Conservation (phyloP, 1,140 invertebrate genomes). For the Pseudomyrmex cubaensis region DNA sequence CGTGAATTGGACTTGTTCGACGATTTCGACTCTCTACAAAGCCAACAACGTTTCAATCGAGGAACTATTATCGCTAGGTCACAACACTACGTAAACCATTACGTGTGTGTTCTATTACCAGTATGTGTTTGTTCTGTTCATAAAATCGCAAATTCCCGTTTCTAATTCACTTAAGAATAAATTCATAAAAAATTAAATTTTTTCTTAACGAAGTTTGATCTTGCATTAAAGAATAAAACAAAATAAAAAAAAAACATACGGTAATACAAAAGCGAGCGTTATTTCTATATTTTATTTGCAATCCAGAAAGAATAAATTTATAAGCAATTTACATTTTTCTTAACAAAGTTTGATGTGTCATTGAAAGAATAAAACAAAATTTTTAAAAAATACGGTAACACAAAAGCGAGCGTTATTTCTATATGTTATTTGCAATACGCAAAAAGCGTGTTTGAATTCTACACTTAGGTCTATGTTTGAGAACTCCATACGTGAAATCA, state of each 20-base stretch:
- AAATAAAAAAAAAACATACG: background rate
- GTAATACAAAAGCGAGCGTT: background rate
- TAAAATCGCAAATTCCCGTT: background rate
- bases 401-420: background rate
- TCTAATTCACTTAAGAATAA: background rate
- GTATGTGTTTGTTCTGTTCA: background rate
- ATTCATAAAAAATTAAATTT: background rate
- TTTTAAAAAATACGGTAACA: background rate
- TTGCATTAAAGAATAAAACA: too few species aligned
- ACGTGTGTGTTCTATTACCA: background rate
- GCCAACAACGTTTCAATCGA: constrained; percentile 52
- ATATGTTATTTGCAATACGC: background rate
- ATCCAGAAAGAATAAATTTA: too few species aligned
- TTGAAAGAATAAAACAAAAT: background rate
- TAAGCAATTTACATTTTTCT: background rate
- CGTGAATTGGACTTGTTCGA: constrained; percentile 55
- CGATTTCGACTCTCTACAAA: constrained; percentile 55
- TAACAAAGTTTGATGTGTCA: too few species aligned
- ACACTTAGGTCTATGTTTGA: background rate
- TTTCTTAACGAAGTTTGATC: background rate
- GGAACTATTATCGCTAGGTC: constrained; percentile 45
- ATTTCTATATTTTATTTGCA: background rate
- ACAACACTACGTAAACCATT: constrained; percentile 6
- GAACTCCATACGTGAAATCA: background rate
- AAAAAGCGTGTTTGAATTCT: background rate